Evolutionary conservation across 2,797 vertebrate genomes (phyloP).

Genomic region (Sebastes itinus): DNA sequence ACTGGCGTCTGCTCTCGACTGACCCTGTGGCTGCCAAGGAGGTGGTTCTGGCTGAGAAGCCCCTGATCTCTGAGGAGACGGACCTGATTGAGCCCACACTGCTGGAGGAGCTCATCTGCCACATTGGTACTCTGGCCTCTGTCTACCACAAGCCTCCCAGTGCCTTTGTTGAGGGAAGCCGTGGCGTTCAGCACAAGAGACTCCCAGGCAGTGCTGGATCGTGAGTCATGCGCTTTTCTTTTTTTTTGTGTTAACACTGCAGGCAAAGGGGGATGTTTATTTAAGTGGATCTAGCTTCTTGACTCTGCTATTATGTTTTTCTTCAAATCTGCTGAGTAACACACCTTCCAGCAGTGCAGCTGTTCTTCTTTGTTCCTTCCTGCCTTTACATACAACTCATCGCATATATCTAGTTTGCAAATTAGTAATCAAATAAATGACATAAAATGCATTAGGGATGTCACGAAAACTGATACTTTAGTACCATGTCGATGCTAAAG

Average conservation of each 20-base stretch:
- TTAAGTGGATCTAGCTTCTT: conserved; percentile 2
- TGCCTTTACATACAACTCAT: neutral
- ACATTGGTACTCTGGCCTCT: conserved; percentile 95
- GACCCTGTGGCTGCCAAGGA: conserved; percentile 98
- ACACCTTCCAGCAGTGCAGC: neutral
- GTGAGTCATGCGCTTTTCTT: conserved; percentile 83
- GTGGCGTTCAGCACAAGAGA: conserved; percentile 93
- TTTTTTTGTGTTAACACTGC: neutral
- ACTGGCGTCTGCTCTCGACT: conserved; percentile 98
- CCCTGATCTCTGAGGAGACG: conserved; percentile 96
- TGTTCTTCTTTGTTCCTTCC: conserved; percentile 10
- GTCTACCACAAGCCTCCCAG: conserved; percentile 98
- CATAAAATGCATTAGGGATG: neutral
- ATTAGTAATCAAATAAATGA: neutral
- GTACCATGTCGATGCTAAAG: too few relatives aligned
- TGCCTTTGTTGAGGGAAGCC: conserved; percentile 97
- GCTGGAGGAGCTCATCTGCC: conserved; percentile 96
- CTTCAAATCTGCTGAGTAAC: conserved; percentile 14
- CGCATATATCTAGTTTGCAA: neutral
- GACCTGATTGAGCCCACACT: conserved; percentile 96
- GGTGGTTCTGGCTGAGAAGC: conserved; percentile 97
- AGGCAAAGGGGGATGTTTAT: conserved; percentile 23
- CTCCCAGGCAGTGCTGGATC: conserved; percentile 90
- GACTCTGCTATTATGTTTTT: conserved; percentile 8
- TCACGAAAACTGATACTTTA: too few relatives aligned